Evolutionary conservation across 2,113 vertebrate species (phyloP).

Genomic region (Mus musculus): DNA sequence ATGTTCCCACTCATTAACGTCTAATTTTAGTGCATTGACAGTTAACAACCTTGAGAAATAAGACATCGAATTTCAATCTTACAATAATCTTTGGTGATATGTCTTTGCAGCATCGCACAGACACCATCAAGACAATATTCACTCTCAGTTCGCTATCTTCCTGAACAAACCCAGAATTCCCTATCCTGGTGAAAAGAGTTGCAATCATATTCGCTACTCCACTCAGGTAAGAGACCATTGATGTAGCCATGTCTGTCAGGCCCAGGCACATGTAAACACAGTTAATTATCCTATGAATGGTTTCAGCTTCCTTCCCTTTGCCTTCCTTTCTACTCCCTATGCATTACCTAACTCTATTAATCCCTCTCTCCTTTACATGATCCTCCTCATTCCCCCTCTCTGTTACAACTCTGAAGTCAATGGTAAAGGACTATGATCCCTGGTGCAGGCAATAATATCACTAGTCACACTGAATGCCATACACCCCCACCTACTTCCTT

Average conservation of each 20-base stretch:
- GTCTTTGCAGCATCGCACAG: background rate
- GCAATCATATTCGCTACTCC: background rate
- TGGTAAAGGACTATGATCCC: background rate
- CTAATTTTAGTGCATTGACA: conserved; percentile 73
- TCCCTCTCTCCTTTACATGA: fast-evolving
- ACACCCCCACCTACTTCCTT: background rate
- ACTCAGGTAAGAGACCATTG: background rate
- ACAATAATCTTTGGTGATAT: conserved; percentile 29
- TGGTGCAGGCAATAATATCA: background rate
- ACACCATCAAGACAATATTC: conserved; percentile 28
- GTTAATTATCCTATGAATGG: background rate
- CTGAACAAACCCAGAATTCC: background rate
- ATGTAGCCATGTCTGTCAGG: background rate
- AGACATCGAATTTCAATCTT: conserved; percentile 69
- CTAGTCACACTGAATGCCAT: background rate
- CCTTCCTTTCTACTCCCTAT: background rate
- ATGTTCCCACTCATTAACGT: conserved; percentile 74
- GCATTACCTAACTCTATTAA: too few relatives aligned
- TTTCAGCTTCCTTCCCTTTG: fast-evolving
- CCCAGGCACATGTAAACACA: background rate
- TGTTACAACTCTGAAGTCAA: background rate
- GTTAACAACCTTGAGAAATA: conserved; percentile 71
- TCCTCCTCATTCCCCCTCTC: background rate
- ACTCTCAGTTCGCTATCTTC: background rate
- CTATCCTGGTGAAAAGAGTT: background rate